Evolutionary conservation across 1,140 invertebrate species (phyloP).

Genomic region (Lasioglossum baleicum): DNA sequence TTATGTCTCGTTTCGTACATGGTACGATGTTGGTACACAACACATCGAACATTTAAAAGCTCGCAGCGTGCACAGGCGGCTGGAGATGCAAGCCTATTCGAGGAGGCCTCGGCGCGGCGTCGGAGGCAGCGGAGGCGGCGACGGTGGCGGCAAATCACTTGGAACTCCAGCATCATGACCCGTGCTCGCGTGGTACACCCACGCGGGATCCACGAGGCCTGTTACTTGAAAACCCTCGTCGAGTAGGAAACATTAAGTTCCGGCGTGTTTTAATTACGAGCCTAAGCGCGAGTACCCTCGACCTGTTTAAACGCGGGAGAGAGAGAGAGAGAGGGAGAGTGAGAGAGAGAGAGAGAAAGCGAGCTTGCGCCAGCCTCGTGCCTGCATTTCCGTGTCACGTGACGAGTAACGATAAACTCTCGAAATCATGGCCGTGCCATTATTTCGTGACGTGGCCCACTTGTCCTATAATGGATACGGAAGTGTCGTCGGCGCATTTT

Average conservation of each 20-base stretch:
- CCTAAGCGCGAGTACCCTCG: conserved; percentile 54
- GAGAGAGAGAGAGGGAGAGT: neutral
- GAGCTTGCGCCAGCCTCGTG: conserved; percentile 26
- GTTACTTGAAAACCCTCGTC: conserved; percentile 33
- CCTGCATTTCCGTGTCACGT: conserved; percentile 59
- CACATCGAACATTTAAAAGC: too few relatives aligned
- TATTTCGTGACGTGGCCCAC: conserved; percentile 46
- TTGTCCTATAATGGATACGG: conserved; percentile 43
- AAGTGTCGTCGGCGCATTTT: conserved; percentile 26
- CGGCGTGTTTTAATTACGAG: conserved; percentile 66
- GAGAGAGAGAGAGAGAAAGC: conserved; percentile 5
- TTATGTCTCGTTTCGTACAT: too few relatives aligned
- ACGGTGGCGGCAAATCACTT: conserved; percentile 15
- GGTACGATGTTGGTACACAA: too few relatives aligned
- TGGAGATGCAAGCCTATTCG: neutral
- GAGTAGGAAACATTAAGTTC: conserved; percentile 66
- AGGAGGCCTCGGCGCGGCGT: neutral
- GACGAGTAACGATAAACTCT: conserved; percentile 54
- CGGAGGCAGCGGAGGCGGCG: too few relatives aligned
- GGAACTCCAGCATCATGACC: conserved; percentile 1
- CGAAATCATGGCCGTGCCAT: conserved; percentile 49
- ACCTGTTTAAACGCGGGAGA: conserved; percentile 48
- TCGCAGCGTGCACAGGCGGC: too few relatives aligned
- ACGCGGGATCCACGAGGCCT: neutral
- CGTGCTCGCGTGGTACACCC: neutral